Evolutionary conservation across 2,888 invertebrate species (phyloP), one percentile per base, ranked within the genome.

Genomic region (Pachycephus smyrnensis): DNA sequence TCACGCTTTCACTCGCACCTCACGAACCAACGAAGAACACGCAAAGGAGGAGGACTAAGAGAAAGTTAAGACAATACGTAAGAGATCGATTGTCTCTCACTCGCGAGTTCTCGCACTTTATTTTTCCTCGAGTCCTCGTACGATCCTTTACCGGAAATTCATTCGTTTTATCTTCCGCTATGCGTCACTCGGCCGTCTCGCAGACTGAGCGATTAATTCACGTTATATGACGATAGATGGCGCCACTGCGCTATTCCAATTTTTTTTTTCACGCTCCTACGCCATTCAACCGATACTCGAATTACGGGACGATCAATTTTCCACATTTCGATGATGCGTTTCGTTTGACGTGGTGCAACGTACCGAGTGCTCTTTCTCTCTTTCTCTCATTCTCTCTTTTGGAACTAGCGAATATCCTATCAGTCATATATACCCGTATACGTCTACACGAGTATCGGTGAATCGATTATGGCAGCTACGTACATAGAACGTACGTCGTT

Each of bases 211-310:
- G 55, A 55, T 55, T 23, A 55, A 23, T 55, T 55, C 23, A 9
- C 55, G 15, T 55, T 55, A 55, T 23, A 55, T 2, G 15, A 2
- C 55, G 55, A 9, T 23, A 55, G 55, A 55, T 55, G 55, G 55
- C 55, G 23, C 55, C 55, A 55, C 23, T 1, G 55, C 55, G 23
- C 55, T 9, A 55, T 55, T 55, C 23, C 55, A 1, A 55, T 1
- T 9, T 0, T 6, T 40, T 6, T 6, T 55, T 55, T 23, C 9
- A 55, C 55, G 23, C 55, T 55, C 1, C 55, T 23, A 55, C 55
- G 55, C 55, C 23, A 23, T 55, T 23, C 55, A 23, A 55, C 55
- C 40, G 75, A 69, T 75, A 30, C 30, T 75, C 69, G 75, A 75
- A 69, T 69, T 55, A 55, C 55, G 23, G 23, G 23, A 23, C 55